phyloP scores from a whole-genome alignment of 2,888 invertebrate species.

The Choristoneura rosaceana region DNA sequence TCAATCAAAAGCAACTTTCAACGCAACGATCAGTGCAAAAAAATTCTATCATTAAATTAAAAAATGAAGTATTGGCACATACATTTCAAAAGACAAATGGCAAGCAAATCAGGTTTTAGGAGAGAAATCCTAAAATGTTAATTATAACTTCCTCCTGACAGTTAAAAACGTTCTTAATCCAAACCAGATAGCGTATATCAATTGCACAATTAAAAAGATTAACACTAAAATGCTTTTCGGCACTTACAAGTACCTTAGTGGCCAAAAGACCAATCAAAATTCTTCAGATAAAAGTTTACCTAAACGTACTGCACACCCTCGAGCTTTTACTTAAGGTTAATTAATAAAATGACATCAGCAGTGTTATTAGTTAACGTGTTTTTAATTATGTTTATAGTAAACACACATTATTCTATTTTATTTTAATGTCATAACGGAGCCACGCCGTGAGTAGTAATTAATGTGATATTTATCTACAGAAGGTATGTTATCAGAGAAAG shows the following conservation, averaged over 20 bases:
- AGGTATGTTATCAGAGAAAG: slow-evolving; percentile 55
- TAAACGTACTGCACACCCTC: not conserved
- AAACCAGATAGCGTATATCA: slow-evolving; percentile 6
- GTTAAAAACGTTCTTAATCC: not conserved
- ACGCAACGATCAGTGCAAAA: too few relatives aligned
- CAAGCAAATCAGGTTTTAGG: too few relatives aligned
- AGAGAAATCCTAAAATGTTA: not conserved
- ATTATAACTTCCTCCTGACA: not conserved
- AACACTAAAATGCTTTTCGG: slow-evolving; percentile 16
- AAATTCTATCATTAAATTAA: too few relatives aligned
- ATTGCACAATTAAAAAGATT: slow-evolving; percentile 11
- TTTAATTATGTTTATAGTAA: slow-evolving; percentile 34
- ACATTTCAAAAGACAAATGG: too few relatives aligned
- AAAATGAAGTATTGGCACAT: too few relatives aligned
- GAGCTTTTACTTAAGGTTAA: not conserved
- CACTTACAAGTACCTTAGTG: slow-evolving; percentile 19
- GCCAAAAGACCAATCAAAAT: slow-evolving; percentile 33
- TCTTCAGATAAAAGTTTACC: slow-evolving; percentile 24
- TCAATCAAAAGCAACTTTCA: too few relatives aligned
- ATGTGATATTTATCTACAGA: slow-evolving; percentile 54
- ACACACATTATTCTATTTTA: slow-evolving; percentile 20
- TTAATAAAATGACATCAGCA: slow-evolving; percentile 14
- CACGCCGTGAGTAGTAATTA: slow-evolving; percentile 59
- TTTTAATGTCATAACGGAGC: slow-evolving; percentile 47
- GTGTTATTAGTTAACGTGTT: slow-evolving; percentile 20